Evolutionary conservation across 2,797 vertebrate genomes (phyloP), one percentile per base, ranked within the genome.

Genomic region (Pagetopsis macropterus): DNA sequence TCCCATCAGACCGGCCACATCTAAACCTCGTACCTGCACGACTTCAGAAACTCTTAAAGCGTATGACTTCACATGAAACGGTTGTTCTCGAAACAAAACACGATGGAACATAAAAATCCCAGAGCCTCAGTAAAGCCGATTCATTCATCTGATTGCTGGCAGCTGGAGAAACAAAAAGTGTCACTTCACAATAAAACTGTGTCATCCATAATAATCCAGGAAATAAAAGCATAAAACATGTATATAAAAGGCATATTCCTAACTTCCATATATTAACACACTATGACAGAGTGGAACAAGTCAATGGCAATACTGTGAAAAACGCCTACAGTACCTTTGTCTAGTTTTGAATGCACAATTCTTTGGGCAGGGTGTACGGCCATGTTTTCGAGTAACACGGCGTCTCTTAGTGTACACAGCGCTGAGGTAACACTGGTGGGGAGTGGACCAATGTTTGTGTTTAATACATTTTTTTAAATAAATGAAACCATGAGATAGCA

Each of bases 11-110:
- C 31, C 14, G 15, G 49, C 40, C 54, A 71, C 49, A 27, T 57
- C 54, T 37, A 10, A 68, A 56, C 51, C 31, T 19, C 37, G 49
- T 55, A 68, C 70, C 75, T 75, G 23, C 73, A 69, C 50, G 45
- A 76, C 55, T 69, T 72, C 64, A 59, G 17, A n/a, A 71, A 41
- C 37, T 14, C 40, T 9, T 9, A 10, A n/a, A 45, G 75, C 50
- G 63, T 51, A 67, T 15, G 51, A 76, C 33, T 27, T 67, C 40
- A 66, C 49, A 55, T 62, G 11, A 70, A 19, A 19, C 21, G 15
- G 8, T 5, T 23, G 13, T 41, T 68, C 58, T 55, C 13, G 27
- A 5, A 37, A 40, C 11, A 43, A 55, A 70, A 67, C 7, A 50
- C 27, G 23, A 31, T 15, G 46, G 6, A 21, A 65, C 37, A 70